phyloP scores from a whole-genome alignment of 2,113 vertebrate genomes.

The Jaculus jaculus region DNA sequence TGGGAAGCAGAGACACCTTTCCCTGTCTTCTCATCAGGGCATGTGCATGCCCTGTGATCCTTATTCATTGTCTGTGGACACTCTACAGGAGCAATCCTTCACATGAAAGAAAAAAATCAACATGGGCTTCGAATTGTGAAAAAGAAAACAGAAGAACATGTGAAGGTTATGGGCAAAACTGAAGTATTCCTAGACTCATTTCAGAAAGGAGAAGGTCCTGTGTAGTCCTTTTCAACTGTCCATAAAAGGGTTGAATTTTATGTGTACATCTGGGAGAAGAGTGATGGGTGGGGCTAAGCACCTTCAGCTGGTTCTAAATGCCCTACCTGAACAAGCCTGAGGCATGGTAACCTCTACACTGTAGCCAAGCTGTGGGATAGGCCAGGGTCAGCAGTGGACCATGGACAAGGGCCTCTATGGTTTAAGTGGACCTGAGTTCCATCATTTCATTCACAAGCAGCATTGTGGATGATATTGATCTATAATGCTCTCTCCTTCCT shows the following conservation, averaged over 20 bases:
- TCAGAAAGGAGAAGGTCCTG: not conserved
- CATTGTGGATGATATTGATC: not conserved
- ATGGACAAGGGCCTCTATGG: not conserved
- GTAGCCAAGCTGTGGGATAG: not conserved
- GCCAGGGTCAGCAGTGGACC: not conserved
- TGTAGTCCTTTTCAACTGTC: not conserved
- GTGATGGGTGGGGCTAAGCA: not conserved
- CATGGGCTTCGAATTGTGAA: not conserved
- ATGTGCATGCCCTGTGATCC: not conserved
- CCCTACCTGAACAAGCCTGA: accelerated
- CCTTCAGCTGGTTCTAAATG: not conserved
- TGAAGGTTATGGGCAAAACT: not conserved
- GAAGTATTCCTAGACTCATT: not conserved
- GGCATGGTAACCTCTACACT: accelerated
- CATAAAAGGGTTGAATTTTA: not conserved
- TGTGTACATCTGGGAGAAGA: not conserved
- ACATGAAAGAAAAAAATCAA: not conserved
- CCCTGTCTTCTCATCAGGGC: not conserved
- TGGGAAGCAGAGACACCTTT: not conserved
- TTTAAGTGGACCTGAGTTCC: not conserved
- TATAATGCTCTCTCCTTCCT: not conserved
- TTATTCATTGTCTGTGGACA: not conserved
- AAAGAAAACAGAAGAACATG: not conserved
- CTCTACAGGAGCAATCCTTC: not conserved
- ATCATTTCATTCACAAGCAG: not conserved